phyloP scores from a whole-genome alignment of 2,888 invertebrate species.

The Drosophila prolongata region DNA sequence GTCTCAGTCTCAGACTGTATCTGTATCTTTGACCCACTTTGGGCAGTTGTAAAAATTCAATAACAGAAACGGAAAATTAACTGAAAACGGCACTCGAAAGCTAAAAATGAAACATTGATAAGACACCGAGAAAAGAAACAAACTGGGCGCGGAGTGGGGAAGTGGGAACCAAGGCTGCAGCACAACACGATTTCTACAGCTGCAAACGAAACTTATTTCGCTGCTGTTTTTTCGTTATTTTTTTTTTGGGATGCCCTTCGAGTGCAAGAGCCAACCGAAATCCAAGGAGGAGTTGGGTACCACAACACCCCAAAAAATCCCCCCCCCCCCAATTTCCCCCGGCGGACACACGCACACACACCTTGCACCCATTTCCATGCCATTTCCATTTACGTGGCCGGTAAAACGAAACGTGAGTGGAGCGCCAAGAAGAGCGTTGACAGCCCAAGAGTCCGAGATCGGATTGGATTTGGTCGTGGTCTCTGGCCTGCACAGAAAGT shows the following conservation, averaged over 20 bases:
- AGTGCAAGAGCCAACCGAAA: constrained; percentile 21
- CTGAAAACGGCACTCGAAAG: constrained; percentile 66
- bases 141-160: constrained; percentile 7
- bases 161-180: constrained; percentile 55
- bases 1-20: constrained; percentile 19
- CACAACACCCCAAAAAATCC: constrained; percentile 5
- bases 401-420: constrained; percentile 59
- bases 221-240: constrained; percentile 25
- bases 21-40: constrained; percentile 70
- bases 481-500: constrained; percentile 11
- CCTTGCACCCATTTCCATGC: constrained; percentile 68
- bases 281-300: constrained; percentile 49
- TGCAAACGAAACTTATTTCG: constrained; percentile 46
- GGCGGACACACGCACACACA: constrained; percentile 24
- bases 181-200: constrained; percentile 69
- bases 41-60: constrained; percentile 73
- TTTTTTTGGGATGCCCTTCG: constrained; percentile 65
- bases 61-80: constrained; percentile 72
- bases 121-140: constrained; percentile 52
- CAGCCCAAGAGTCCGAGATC: constrained; percentile 13
- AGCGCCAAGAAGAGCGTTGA: constrained; percentile 29
- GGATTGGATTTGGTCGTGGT: constrained; percentile 12
- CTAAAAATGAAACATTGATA: constrained; percentile 59
- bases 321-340: constrained; percentile 15
- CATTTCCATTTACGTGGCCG: constrained; percentile 72